phyloP scores from a whole-genome alignment of 1,140 invertebrate species.

The Heliothis virescens region DNA sequence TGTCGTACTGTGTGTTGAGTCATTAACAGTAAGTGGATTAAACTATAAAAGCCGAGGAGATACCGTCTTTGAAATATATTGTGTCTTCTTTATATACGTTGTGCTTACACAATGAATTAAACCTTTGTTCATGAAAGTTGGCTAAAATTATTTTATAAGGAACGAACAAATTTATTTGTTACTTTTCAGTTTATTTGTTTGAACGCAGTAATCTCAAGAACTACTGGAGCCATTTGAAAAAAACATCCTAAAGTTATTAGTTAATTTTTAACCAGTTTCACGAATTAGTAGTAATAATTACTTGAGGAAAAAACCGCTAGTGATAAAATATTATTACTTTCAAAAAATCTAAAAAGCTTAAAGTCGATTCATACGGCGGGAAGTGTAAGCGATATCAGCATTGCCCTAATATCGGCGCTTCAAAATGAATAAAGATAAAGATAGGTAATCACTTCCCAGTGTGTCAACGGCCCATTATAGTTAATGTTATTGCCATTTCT shows the following conservation, averaged over 20 bases:
- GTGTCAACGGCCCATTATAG: constrained; percentile 28
- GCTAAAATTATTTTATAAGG: not conserved
- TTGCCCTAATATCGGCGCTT: constrained; percentile 8
- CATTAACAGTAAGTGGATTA: constrained; percentile 13
- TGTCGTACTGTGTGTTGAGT: not conserved
- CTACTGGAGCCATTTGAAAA: no score
- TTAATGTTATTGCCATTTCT: constrained; percentile 43
- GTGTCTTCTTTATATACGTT: not conserved
- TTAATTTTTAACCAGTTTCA: no score
- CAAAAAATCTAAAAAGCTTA: not conserved
- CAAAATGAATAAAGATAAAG: constrained; percentile 31
- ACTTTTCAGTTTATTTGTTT: no score
- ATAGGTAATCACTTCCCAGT: constrained; percentile 37
- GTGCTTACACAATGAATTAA: not conserved
- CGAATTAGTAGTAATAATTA: no score
- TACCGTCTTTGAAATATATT: not conserved
- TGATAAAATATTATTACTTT: not conserved
- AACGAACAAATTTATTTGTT: no score
- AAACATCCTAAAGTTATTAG: no score
- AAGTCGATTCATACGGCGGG: no score
- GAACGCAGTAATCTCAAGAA: no score
- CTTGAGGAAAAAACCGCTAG: no score
- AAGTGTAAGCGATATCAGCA: not conserved
- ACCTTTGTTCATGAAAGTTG: not conserved
- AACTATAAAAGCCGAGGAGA: not conserved